A percentile compares a stretch with the other conserved stretches of the same genome.
Evolutionary conservation across 2,797 vertebrate genomes (phyloP).

Genomic region (Hapalemur alaotrensis): DNA sequence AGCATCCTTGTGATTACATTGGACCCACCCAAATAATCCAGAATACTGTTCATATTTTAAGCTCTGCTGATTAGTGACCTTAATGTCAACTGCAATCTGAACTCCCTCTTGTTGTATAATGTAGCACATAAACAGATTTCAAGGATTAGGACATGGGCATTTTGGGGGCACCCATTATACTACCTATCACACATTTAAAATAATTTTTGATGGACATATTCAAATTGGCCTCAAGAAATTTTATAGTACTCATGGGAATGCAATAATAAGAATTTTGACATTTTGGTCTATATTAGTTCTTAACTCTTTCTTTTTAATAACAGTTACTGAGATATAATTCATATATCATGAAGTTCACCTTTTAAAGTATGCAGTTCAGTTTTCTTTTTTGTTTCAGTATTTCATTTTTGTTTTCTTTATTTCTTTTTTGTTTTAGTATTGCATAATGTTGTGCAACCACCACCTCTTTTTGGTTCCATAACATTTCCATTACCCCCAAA

Average conservation of each 20-base stretch:
- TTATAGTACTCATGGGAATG: neutral
- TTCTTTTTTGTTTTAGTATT: too few species aligned
- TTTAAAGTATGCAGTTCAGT: too few species aligned
- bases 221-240: neutral
- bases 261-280: neutral
- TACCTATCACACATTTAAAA: neutral
- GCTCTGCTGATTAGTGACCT: neutral
- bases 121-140: neutral
- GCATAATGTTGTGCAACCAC: too few species aligned
- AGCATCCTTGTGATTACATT: neutral
- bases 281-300: neutral
- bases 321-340: too few species aligned
- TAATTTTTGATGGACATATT: neutral
- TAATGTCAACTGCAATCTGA: neutral
- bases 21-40: too few species aligned
- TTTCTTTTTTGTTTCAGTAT: too few species aligned
- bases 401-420: too few species aligned
- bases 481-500: too few species aligned
- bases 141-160: neutral
- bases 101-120: neutral
- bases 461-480: too few species aligned
- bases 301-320: neutral
- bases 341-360: too few species aligned
- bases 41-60: neutral
- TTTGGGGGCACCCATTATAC: neutral